Evolutionary conservation across 2,888 invertebrate species (phyloP).

Genomic region (Incurvaria masculella): DNA sequence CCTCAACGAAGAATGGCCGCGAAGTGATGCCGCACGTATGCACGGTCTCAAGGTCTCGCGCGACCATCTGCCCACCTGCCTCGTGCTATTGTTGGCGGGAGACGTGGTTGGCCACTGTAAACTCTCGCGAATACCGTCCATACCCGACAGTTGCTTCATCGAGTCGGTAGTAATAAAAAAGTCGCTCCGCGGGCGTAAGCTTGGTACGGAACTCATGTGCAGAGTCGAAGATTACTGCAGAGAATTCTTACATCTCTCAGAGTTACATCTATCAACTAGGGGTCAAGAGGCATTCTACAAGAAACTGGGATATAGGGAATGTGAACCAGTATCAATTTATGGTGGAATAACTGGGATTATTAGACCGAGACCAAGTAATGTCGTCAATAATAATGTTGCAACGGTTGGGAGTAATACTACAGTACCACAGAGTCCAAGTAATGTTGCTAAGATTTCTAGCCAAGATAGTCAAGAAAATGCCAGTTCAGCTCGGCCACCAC

Average conservation of each 20-base stretch:
- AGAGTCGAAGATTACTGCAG: slow-evolving; percentile 73
- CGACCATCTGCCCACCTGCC: slow-evolving; percentile 68
- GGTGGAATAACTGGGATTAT: slow-evolving; percentile 32
- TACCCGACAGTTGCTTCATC: slow-evolving; percentile 69
- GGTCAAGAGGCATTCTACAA: slow-evolving; percentile 74
- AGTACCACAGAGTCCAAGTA: no score
- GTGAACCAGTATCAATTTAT: slow-evolving; percentile 68
- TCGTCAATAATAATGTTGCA: background rate
- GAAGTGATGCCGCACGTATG: slow-evolving; percentile 76
- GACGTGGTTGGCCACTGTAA: slow-evolving; percentile 66
- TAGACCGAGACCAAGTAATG: background rate
- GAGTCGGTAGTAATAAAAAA: slow-evolving; percentile 80
- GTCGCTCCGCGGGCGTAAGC: slow-evolving; percentile 67
- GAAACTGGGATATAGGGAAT: slow-evolving; percentile 68
- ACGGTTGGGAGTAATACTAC: background rate
- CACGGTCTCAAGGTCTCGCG: slow-evolving; percentile 70
- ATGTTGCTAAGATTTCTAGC: no score
- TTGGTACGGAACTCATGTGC: slow-evolving; percentile 72
- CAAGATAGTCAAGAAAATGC: no score
- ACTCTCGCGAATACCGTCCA: slow-evolving; percentile 67
- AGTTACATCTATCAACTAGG: slow-evolving; percentile 66
- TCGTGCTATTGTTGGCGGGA: slow-evolving; percentile 48
- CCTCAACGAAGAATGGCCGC: slow-evolving; percentile 85
- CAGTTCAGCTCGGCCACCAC: slow-evolving; percentile 10
- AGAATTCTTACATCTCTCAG: slow-evolving; percentile 56